Conservation (phyloP, 2,113 vertebrate genomes). For the Marmota monax region DNA sequence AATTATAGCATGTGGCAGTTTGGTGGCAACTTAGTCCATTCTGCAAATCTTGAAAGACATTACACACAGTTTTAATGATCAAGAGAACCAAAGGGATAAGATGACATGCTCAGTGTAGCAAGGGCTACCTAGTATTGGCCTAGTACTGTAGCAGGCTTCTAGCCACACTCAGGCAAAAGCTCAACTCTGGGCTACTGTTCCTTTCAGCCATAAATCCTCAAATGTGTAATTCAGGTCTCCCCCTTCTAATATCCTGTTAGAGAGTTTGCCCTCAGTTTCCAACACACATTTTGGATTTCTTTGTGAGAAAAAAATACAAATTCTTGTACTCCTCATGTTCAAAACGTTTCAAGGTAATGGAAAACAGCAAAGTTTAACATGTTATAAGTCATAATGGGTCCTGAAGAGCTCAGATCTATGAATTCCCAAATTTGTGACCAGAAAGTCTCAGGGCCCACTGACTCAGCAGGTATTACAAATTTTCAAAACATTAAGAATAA, state of each 20-base stretch:
- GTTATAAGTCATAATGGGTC: not conserved
- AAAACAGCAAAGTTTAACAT: constrained; percentile 1
- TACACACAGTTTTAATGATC: not conserved
- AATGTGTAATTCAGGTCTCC: not conserved
- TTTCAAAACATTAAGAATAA: constrained; percentile 29
- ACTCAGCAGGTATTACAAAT: not conserved
- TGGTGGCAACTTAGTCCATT: not conserved
- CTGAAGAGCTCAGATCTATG: not conserved
- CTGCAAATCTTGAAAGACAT: not conserved
- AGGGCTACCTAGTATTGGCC: not conserved
- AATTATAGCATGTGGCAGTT: constrained; percentile 8
- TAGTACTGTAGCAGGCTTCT: not conserved
- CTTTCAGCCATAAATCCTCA: constrained; percentile 14
- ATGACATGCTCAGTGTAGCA: not conserved
- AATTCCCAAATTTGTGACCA: constrained; percentile 4
- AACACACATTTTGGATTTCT: constrained; percentile 42
- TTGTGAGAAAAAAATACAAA: not conserved
- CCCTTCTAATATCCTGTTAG: not conserved
- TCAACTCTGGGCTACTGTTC: not conserved
- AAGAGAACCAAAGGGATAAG: not conserved
- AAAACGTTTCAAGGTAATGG: constrained; percentile 20
- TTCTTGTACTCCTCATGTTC: not conserved
- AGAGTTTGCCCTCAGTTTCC: not conserved
- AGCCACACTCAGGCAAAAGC: not conserved
- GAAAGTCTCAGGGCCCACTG: constrained; percentile 7